Base-by-base conservation (phyloP, 2,113 vertebrate genomes). In the Prochilodus magdalenae region DNA sequence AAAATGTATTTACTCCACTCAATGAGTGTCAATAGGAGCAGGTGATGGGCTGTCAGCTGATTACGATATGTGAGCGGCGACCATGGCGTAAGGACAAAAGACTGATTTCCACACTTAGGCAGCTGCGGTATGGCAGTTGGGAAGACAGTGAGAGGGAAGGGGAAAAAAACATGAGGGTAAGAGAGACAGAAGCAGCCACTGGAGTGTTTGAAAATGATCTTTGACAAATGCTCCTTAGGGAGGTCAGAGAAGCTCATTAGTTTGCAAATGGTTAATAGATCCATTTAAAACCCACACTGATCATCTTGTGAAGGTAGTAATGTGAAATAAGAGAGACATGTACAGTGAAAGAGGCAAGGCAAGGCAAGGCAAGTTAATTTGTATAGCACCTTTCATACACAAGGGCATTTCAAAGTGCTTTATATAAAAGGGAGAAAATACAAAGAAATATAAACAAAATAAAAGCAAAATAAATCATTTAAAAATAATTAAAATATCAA, bases 41-140 rank as follows among this genome's bases (percentile, higher is more conserved):
- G 76, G 84, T 86, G 80, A 88, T 82, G 75, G 79, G 77, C 29
- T 29, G 29, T n/a, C 71, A 63, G 26, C 69, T 71, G 59, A 53
- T 84, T 66, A 87, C 80, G 73, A 84, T 82, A 86, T 80, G 63
- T 57, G 82, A 82, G 76, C 74, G 53, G 26, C 60, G 79, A 24
- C 30, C 55, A 26, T 33, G 1, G 55, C 26, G 44, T 55, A 83
- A 80, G 40, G 67, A 84, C 40, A 87, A 55, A 2, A 22, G 76
- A 77, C 83, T 18, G 36, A 82, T 76, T 82, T 36, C 49, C 73
- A 24, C 40, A 76, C 63, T 81, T 53, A 77, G 73, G 11, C 47
- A 29, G 53, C 51, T 83, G 80, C 27, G 65, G 51, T 27, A 47
- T 33, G 33, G 44, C 63, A 74, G 51, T 51, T 40, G 20, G 14